Conservation (phyloP, 2,888 invertebrate genomes). For the Lampropteryx suffumata region DNA sequence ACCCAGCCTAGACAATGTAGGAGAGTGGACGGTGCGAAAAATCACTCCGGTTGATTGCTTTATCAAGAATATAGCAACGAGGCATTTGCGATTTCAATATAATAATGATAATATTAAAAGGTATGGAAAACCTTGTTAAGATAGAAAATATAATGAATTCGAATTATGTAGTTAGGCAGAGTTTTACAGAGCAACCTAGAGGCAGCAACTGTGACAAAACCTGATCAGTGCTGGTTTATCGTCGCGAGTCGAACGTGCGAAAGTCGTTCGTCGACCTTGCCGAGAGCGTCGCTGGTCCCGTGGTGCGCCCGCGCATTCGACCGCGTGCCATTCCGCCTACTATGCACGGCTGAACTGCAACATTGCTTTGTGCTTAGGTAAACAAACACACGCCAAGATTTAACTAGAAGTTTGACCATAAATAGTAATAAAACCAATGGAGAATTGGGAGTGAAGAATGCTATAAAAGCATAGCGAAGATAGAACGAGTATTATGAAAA, state of each 20-base stretch:
- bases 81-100: conserved; percentile 3
- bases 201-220: conserved; percentile 48
- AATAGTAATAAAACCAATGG: too few species aligned
- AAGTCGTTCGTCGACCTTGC: conserved; percentile 82
- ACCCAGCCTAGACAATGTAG: conserved; percentile 12
- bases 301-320: conserved; percentile 48
- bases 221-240: conserved; percentile 42
- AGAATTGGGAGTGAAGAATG: too few species aligned
- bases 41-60: conserved; percentile 20
- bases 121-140: not conserved
- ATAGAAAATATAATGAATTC: not conserved
- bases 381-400: conserved; percentile 5
- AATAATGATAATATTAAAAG: not conserved
- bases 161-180: conserved; percentile 21
- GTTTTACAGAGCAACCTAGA: conserved; percentile 38
- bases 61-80: conserved; percentile 9
- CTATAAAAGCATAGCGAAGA: too few species aligned
- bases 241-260: conserved; percentile 66
- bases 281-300: conserved; percentile 51
- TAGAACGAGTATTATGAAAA: too few species aligned
- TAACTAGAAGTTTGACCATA: not conserved
- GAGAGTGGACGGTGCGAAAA: conserved; percentile 11
- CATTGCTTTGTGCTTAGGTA: conserved; percentile 22
- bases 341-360: conserved; percentile 45
- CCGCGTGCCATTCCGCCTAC: conserved; percentile 77